Evolutionary conservation across 2,888 invertebrate species (phyloP).

Genomic region (Odontothrips loti): DNA sequence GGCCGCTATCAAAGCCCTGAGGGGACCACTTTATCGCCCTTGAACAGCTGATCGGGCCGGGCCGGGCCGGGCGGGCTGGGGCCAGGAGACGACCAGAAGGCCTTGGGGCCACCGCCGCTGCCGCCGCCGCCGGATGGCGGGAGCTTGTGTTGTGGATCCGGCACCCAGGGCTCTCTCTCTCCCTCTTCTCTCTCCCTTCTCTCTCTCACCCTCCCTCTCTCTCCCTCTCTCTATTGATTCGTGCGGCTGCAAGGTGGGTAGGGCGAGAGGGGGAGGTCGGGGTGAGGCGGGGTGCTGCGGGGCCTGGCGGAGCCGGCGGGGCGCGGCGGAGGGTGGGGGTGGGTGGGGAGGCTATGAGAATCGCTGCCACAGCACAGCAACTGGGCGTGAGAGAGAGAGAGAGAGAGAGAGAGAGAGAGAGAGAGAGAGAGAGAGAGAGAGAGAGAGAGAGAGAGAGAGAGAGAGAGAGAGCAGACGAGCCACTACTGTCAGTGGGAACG

Average conservation of each 20-base stretch:
- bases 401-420: no score
- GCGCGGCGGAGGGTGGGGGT: not conserved
- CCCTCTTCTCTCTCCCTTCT: not conserved
- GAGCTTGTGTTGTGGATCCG: constrained; percentile 15
- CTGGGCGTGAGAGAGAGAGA: not conserved
- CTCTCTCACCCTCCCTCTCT: not conserved
- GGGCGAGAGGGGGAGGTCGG: not conserved
- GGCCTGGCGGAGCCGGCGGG: not conserved
- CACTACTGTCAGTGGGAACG: no score
- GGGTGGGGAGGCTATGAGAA: not conserved
- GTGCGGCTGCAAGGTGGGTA: constrained; percentile 17
- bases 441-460: no score
- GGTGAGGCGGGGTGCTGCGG: not conserved
- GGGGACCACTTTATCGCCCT: not conserved
- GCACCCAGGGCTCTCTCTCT: not conserved
- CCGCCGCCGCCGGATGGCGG: not conserved
- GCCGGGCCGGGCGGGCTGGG: not conserved
- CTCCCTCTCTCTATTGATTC: constrained; percentile 19
- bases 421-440: no score
- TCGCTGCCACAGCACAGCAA: not conserved
- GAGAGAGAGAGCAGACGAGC: no score
- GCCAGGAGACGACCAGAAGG: not conserved
- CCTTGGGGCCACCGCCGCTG: not conserved
- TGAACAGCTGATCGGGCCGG: constrained; percentile 1
- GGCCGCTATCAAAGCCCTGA: no score